These are phyloP conservation scores for Sebastes matsubarae DNA, from an alignment of 2,797 vertebrate species.

Conservation along the genomic window DNA sequence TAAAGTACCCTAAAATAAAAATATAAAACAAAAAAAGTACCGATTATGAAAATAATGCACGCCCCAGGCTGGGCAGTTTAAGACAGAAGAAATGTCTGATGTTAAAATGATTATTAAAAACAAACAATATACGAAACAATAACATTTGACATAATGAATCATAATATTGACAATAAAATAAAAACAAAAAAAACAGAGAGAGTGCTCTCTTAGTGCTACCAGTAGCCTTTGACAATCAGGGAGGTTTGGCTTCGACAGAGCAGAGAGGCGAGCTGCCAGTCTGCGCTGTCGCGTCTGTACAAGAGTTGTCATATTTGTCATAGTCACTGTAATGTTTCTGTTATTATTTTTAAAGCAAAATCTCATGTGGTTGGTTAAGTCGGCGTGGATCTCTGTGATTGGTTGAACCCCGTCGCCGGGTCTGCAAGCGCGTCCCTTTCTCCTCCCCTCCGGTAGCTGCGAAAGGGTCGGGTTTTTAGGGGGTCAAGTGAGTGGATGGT, in stretches of 20 bases:
- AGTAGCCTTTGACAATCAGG: slow-evolving; percentile 81
- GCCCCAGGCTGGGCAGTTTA: slow-evolving; percentile 63
- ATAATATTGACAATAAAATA: slow-evolving; percentile 73
- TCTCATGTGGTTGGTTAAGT: slow-evolving; percentile 57
- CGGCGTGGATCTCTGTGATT: slow-evolving; percentile 68
- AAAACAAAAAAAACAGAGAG: slow-evolving; percentile 55
- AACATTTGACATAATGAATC: slow-evolving; percentile 73
- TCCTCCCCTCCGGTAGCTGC: slow-evolving; percentile 70
- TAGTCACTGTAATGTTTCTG: slow-evolving; percentile 52
- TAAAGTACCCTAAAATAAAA: slow-evolving; percentile 76
- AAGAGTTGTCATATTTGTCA: slow-evolving; percentile 67
- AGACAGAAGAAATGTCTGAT: slow-evolving; percentile 74
- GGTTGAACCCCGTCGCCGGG: slow-evolving; percentile 51
- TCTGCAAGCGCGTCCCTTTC: slow-evolving; percentile 69
- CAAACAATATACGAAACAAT: slow-evolving; percentile 73
- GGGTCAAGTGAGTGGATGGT: slow-evolving; percentile 80
- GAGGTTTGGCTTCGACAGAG: slow-evolving; percentile 72
- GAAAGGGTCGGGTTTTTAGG: slow-evolving; percentile 24
- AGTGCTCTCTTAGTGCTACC: slow-evolving; percentile 80
- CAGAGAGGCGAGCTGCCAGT: slow-evolving; percentile 55
- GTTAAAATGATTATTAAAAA: slow-evolving; percentile 81
- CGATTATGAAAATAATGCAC: slow-evolving; percentile 75
- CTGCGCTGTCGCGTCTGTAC: slow-evolving; percentile 70
- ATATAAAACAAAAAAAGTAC: slow-evolving; percentile 43
- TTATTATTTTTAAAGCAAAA: slow-evolving; percentile 72